Percentiles rank a stretch among this genome's conserved stretches.
Evolutionary conservation across 2,113 vertebrate genomes (phyloP).

Genomic region (Speoplatyrhinus poulsoni): DNA sequence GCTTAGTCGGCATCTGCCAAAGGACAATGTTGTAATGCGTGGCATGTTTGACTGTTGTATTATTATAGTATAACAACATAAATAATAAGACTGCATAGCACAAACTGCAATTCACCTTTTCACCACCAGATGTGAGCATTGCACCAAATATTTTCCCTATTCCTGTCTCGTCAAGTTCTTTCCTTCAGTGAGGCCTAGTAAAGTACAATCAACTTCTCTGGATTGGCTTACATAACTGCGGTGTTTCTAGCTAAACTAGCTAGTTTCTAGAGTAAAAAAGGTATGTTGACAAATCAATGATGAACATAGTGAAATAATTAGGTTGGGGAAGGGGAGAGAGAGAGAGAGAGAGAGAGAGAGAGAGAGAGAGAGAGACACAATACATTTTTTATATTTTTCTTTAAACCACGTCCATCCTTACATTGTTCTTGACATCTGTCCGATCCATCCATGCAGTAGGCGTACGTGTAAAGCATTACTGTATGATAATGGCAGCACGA

Average conservation of each 20-base stretch:
- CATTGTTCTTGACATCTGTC: slow-evolving; percentile 9
- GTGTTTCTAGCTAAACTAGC: not conserved
- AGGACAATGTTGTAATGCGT: slow-evolving; percentile 9
- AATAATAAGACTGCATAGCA: not conserved
- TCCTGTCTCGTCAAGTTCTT: not conserved
- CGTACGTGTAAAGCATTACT: slow-evolving; percentile 15
- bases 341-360: not conserved
- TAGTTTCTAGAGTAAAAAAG: not conserved
- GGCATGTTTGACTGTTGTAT: not conserved
- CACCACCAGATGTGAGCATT: slow-evolving; percentile 66
- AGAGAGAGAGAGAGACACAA: slow-evolving; percentile 21
- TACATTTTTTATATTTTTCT: slow-evolving; percentile 1
- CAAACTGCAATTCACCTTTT: slow-evolving; percentile 24
- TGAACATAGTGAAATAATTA: not conserved
- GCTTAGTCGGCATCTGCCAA: slow-evolving; percentile 19
- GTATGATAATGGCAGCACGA: slow-evolving; percentile 26
- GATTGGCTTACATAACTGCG: not conserved
- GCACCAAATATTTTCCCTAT: slow-evolving; percentile 16
- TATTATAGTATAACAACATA: not conserved
- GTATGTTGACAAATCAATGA: slow-evolving; percentile 4
- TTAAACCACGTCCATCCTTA: not conserved
- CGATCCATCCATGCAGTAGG: slow-evolving; percentile 2
- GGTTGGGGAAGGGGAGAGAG: not conserved
- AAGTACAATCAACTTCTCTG: not conserved
- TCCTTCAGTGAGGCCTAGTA: not conserved